Conservation (phyloP, 2,797 vertebrate genomes). For the Cygnus olor region DNA sequence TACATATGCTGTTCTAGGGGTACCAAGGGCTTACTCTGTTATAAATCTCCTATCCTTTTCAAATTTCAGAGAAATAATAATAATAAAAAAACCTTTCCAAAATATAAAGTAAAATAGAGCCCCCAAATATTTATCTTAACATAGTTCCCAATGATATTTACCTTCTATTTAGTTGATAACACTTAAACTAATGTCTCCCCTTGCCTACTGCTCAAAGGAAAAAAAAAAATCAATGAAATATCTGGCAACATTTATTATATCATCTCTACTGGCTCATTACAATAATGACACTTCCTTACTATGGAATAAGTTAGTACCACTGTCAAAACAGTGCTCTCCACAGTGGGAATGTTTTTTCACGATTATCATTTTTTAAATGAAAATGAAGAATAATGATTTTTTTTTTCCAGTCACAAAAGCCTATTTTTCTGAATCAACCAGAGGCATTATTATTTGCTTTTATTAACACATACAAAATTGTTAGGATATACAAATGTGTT, state of each 20-base stretch:
- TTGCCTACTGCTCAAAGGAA: neutral
- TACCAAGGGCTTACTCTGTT: neutral
- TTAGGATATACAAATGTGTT: slow-evolving; percentile 77
- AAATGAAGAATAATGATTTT: neutral
- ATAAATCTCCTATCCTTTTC: neutral
- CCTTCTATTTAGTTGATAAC: neutral
- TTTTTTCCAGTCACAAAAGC: slow-evolving; percentile 26
- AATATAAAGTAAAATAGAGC: neutral
- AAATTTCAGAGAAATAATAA: neutral
- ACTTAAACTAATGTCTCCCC: neutral
- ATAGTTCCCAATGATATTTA: neutral
- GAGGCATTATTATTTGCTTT: slow-evolving; percentile 72
- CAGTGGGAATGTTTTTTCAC: neutral
- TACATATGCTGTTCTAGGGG: slow-evolving; percentile 27
- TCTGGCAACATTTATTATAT: neutral
- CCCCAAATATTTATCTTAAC: neutral
- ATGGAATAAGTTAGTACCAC: neutral
- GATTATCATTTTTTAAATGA: neutral
- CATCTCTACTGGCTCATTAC: slow-evolving; percentile 7
- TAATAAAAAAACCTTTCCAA: neutral
- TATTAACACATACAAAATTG: slow-evolving; percentile 84
- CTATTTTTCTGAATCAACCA: slow-evolving; percentile 64
- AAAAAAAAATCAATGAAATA: neutral
- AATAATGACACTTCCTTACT: neutral
- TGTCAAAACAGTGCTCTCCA: neutral